A percentile compares a stretch with the other conserved stretches of the same genome.
phyloP scores from a whole-genome alignment of 2,797 vertebrate genomes.

The Leptatherina wallacei region DNA sequence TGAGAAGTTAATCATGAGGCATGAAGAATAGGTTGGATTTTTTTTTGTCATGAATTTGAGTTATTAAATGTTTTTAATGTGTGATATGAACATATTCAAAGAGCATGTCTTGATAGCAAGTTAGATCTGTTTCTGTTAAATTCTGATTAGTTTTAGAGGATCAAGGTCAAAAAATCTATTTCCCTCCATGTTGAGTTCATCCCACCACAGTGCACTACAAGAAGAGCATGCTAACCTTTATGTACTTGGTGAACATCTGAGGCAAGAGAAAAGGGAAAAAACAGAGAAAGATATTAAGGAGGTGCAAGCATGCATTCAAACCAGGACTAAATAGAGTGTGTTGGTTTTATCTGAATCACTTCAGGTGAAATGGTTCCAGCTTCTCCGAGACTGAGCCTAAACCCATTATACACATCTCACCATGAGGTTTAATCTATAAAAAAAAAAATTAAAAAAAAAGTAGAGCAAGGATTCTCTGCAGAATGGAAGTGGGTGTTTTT shows the following conservation, averaged over 20 bases:
- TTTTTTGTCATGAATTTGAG: background rate
- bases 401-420: constrained; percentile 1
- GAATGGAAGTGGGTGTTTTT: too few relatives aligned
- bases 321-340: constrained; percentile 29
- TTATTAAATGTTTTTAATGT: constrained; percentile 14
- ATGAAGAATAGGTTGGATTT: background rate
- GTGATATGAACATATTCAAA: background rate
- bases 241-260: constrained; percentile 99
- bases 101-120: constrained; percentile 14
- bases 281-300: constrained; percentile 52
- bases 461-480: too few relatives aligned
- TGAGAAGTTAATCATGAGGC: background rate
- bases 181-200: constrained; percentile 34
- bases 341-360: constrained; percentile 18
- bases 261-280: constrained; percentile 73
- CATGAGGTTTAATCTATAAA: too few relatives aligned
- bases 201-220: constrained; percentile 71
- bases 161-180: constrained; percentile 14
- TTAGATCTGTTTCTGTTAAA: constrained; percentile 15
- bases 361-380: background rate
- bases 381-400: background rate
- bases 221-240: constrained; percentile 93
- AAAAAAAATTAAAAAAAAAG: too few relatives aligned
- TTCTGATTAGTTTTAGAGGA: constrained; percentile 22
- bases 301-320: constrained; percentile 54